These are phyloP conservation scores for Crocuta crocuta DNA, from an alignment of 2,113 vertebrate genomes.

Conservation along the genomic window DNA sequence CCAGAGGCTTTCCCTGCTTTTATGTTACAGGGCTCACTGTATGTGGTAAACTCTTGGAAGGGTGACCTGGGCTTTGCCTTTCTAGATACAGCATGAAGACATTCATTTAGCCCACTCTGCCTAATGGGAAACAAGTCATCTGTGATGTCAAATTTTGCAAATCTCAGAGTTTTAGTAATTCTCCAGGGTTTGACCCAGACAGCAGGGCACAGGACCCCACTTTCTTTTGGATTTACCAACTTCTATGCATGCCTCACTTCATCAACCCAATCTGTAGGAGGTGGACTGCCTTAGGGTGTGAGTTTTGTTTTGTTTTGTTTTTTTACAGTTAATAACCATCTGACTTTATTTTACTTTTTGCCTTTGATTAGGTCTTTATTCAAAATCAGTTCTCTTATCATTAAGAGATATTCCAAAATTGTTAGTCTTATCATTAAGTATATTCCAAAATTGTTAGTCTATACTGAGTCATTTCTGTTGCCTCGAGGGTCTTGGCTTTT, in stretches of 20 bases:
- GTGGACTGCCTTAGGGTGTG: background rate
- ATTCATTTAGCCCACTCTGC: background rate
- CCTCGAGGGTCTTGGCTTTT: constrained; percentile 34
- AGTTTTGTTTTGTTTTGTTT: background rate
- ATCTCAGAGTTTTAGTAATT: background rate
- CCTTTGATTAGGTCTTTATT: too few relatives aligned
- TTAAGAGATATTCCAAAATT: constrained; percentile 13
- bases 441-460: constrained; percentile 22
- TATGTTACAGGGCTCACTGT: background rate
- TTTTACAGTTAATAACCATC: too few relatives aligned
- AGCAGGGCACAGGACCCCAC: background rate
- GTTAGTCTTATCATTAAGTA: background rate
- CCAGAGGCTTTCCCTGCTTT: background rate
- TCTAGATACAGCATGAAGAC: background rate
- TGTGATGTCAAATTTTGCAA: background rate
- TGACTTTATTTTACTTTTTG: too few relatives aligned
- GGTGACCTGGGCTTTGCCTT: background rate
- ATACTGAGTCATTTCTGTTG: constrained; percentile 49
- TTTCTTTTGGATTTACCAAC: constrained; percentile 39
- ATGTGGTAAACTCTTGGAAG: background rate
- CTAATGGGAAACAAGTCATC: background rate
- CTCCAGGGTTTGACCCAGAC: background rate
- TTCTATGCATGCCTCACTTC: background rate
- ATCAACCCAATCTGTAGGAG: background rate
- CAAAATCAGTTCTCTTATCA: background rate